A percentile compares a stretch with the other conserved stretches of the same genome.
phyloP scores from a whole-genome alignment of 2,113 vertebrate genomes.

The Suricata suricatta region DNA sequence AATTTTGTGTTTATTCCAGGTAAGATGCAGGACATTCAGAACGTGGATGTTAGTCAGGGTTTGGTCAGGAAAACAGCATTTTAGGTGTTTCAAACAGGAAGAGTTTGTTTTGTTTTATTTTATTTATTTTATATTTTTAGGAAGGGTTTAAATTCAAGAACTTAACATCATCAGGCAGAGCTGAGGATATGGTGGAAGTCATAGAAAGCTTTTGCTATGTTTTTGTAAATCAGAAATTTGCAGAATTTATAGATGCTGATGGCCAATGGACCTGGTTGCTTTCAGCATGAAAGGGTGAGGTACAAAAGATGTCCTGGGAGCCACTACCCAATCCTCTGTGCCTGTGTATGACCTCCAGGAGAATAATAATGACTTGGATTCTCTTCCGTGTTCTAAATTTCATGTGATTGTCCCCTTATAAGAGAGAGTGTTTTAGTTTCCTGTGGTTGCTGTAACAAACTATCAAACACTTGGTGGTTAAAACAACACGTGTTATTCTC shows the following conservation, averaged over 20 bases:
- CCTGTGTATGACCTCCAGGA: neutral
- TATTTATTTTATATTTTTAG: neutral
- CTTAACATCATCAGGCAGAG: neutral
- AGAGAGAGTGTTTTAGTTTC: neutral
- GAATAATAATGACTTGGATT: neutral
- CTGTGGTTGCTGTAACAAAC: neutral
- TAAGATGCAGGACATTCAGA: neutral
- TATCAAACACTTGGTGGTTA: neutral
- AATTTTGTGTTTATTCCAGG: constrained; percentile 5
- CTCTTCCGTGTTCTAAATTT: neutral
- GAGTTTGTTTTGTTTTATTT: neutral
- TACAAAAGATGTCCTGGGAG: neutral
- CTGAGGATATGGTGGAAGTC: neutral
- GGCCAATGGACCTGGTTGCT: neutral
- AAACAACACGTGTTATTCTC: neutral
- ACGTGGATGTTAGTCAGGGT: neutral
- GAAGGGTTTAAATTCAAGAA: neutral
- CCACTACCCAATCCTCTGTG: neutral
- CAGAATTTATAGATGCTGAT: neutral
- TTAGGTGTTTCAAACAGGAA: neutral
- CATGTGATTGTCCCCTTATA: neutral
- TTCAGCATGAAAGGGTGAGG: neutral
- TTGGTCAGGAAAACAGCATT: neutral
- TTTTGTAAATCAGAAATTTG: neutral
- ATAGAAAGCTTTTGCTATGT: neutral